Base-by-base conservation (phyloP, 1,140 invertebrate genomes). In the Rhyzopertha dominica region DNA sequence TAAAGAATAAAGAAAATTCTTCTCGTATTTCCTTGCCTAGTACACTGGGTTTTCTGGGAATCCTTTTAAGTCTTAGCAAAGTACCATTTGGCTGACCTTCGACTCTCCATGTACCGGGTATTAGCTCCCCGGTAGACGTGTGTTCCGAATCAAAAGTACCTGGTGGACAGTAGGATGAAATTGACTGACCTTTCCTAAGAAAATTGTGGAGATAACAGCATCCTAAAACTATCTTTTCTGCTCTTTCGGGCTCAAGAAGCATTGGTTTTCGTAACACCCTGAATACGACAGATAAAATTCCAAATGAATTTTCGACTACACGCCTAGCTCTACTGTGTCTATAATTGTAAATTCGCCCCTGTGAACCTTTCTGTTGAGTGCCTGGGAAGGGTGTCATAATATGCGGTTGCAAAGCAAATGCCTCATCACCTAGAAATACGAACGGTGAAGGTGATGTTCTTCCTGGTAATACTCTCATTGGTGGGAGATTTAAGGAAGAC, bases 261-360 rank as follows among this genome's bases (percentile, higher is more conserved):
- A n/a, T n/a, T n/a, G n/a, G n/a, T n/a, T n/a, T n/a, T n/a, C n/a
- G n/a, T n/a, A 49, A 49, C 16, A 49, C 37, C 10, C 47, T 10
- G 42, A 36, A 44, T 24, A 35, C 44, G 43, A 43, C 36, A 8
- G 26, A 4, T 22, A 48, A 2, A 23, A 48, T 43, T 20, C 28
- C 29, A 35, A 48, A 48, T 4, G 28, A 26, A 44, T 48, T 44
- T 35, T 48, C 46, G 31, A 28, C 36, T 23, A 38, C 30, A 3
- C 46, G 29, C 19, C 46, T 32, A 12, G 40, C 40, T 48, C 40
- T 48, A 17, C 47, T 16, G 20, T 49, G 47, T 14, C 47, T 39
- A 28, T 49, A 49, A 31, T 47, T 51, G 36, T 47, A 51, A 26
- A 47, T 47, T 47, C 14, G n/a, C n/a, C n/a, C n/a, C n/a, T n/a